phyloP scores from a whole-genome alignment of 2,888 invertebrate genomes.

The Himalopsyche japonica region DNA sequence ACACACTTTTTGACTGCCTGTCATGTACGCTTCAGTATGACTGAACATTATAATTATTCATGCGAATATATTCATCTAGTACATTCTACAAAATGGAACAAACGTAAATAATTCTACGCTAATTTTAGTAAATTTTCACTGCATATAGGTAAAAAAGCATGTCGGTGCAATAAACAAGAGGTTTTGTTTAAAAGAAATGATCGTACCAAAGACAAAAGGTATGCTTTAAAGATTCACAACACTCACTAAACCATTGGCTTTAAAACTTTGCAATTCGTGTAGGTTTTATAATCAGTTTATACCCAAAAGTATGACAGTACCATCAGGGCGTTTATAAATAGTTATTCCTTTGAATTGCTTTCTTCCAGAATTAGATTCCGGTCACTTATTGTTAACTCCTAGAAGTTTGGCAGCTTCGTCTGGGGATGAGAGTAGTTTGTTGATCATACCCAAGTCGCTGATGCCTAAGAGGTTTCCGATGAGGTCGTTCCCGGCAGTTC shows the following conservation, averaged over 20 bases:
- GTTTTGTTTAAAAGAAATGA: too few relatives aligned
- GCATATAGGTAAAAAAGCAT: too few relatives aligned
- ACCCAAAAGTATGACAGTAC: slow-evolving; percentile 28
- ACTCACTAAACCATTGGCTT: background rate
- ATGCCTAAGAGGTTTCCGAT: slow-evolving; percentile 90
- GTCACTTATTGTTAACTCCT: slow-evolving; percentile 70
- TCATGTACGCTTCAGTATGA: background rate
- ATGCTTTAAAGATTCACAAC: too few relatives aligned
- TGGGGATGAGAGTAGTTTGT: slow-evolving; percentile 78
- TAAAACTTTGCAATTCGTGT: too few relatives aligned
- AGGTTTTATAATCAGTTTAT: background rate
- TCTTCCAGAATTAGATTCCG: slow-evolving; percentile 7
- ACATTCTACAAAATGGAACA: background rate
- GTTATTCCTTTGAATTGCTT: slow-evolving; percentile 17
- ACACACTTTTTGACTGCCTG: background rate
- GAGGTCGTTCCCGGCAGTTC: slow-evolving; percentile 70
- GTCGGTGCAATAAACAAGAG: too few relatives aligned
- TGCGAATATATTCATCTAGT: background rate
- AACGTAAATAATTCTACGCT: background rate
- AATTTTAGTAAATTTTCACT: too few relatives aligned
- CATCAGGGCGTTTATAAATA: slow-evolving; percentile 26
- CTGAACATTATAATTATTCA: background rate
- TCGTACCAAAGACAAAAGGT: too few relatives aligned
- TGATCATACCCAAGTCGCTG: slow-evolving; percentile 81
- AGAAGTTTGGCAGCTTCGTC: slow-evolving; percentile 87